These are phyloP conservation scores for Ichneumon xanthorius DNA, from an alignment of 2,888 invertebrate species.

Conservation along the genomic window DNA sequence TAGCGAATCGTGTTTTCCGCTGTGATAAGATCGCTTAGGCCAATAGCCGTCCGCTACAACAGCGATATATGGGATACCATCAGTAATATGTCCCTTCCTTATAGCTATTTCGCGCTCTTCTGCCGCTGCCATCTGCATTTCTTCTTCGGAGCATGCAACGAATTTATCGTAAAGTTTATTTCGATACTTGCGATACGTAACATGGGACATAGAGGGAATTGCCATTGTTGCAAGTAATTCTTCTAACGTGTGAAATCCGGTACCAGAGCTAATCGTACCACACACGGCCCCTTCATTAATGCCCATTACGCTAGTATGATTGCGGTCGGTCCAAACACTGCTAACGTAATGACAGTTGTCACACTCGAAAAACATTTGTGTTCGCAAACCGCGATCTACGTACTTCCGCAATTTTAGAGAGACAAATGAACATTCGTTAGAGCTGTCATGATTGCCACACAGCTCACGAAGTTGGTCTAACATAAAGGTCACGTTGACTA, in stretches of 20 bases:
- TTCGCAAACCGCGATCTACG: too few relatives aligned
- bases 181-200: constrained; percentile 31
- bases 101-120: constrained; percentile 41
- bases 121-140: constrained; percentile 16
- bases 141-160: background rate
- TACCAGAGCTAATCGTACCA: background rate
- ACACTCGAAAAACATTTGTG: too few relatives aligned
- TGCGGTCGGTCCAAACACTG: too few relatives aligned
- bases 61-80: background rate
- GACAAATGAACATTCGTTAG: too few relatives aligned
- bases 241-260: too few relatives aligned
- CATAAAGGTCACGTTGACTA: constrained; percentile 21
- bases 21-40: constrained; percentile 36
- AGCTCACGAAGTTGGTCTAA: constrained; percentile 23
- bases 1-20: constrained; percentile 41
- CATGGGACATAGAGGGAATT: constrained; percentile 34
- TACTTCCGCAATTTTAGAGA: too few relatives aligned
- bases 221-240: constrained; percentile 27
- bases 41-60: background rate
- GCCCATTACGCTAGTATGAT: too few relatives aligned
- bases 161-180: constrained; percentile 8
- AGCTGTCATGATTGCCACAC: background rate
- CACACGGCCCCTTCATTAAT: too few relatives aligned
- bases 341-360: too few relatives aligned
- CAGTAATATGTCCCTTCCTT: constrained; percentile 2